Evolutionary conservation across 2,113 vertebrate genomes (phyloP).

Genomic region (zebrafish (Danio rerio)): GRCz12tu NC_133199.1:426001-426500

Average conservation of each 20-base stretch:
- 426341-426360: constrained; percentile 50
- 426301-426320: background rate
- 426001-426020: constrained; percentile 64
- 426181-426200: constrained; percentile 55
- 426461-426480: constrained; percentile 38
- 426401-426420: constrained; percentile 36
- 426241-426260: constrained; percentile 11
- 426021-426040: constrained; percentile 75
- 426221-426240: constrained; percentile 34
- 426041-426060: constrained; percentile 78
- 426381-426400: constrained; percentile 44
- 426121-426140: constrained; percentile 68
- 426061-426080: constrained; percentile 77
- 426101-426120: constrained; percentile 74
- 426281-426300: background rate
- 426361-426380: background rate
- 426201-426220: constrained; percentile 47
- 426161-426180: constrained; percentile 75
- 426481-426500: constrained; percentile 39
- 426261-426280: constrained; percentile 31
- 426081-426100: constrained; percentile 76
- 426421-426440: constrained; percentile 32
- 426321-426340: constrained; percentile 28
- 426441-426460: constrained; percentile 24
- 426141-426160: constrained; percentile 65